A percentile compares a stretch with the other conserved stretches of the same genome.
phyloP scores from a whole-genome alignment of 2,113 vertebrate genomes.

The Stigmatopora nigra region DNA sequence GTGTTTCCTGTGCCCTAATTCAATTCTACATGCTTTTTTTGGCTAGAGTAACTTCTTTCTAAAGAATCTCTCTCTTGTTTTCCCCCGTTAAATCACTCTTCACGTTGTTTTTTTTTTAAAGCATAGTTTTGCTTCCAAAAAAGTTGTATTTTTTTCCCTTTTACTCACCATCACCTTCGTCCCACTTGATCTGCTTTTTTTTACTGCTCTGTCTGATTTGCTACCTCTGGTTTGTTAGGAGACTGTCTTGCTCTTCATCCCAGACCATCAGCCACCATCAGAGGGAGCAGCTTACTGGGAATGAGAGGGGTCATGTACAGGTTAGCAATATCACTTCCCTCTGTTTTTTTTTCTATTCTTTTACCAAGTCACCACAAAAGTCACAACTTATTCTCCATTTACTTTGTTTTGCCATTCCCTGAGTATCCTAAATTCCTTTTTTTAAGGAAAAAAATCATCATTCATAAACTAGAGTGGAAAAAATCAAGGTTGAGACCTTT shows the following conservation, averaged over 20 bases:
- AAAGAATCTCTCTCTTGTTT: conserved; percentile 26
- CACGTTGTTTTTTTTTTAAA: conserved; percentile 17
- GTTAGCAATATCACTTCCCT: conserved; percentile 68
- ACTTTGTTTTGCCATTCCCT: background rate
- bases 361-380: conserved; percentile 18
- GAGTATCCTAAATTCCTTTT: background rate
- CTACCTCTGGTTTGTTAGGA: conserved; percentile 55
- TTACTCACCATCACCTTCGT: conserved; percentile 9
- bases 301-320: conserved; percentile 64
- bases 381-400: background rate
- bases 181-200: conserved; percentile 41
- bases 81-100: conserved; percentile 39
- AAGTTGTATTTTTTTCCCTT: conserved; percentile 24
- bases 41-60: conserved; percentile 37
- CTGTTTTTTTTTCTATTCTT: conserved; percentile 37
- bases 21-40: conserved; percentile 68
- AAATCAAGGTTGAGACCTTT: background rate
- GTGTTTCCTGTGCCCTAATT: conserved; percentile 56
- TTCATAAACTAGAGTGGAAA: conserved; percentile 10
- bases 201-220: conserved; percentile 64
- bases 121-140: background rate
- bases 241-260: conserved; percentile 39
- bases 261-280: conserved; percentile 46
- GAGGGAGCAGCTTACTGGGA: conserved; percentile 49
- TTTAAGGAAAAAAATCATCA: conserved; percentile 10